A percentile compares a stretch with the other conserved stretches of the same genome.
phyloP scores from a whole-genome alignment of 2,888 invertebrate genomes.

The Parnassius smintheus region DNA sequence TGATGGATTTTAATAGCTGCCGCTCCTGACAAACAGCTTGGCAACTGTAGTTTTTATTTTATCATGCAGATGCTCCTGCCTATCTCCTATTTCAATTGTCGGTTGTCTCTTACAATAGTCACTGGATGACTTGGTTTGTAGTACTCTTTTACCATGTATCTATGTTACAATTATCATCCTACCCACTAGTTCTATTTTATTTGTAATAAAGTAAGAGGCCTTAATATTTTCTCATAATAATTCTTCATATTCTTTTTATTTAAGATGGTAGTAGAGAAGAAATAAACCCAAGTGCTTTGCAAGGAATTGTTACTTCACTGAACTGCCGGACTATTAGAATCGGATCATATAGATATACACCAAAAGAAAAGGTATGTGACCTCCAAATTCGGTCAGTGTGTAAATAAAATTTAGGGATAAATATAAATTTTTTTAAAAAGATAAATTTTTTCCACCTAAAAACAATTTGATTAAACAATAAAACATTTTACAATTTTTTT shows the following conservation, averaged over 20 bases:
- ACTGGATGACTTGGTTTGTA: not conserved
- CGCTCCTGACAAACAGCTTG: too few species aligned
- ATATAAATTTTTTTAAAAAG: too few species aligned
- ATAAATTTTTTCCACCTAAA: too few species aligned
- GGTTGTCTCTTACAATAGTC: too few species aligned
- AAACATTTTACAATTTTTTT: constrained; percentile 34
- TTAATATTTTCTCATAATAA: constrained; percentile 7
- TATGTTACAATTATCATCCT: not conserved
- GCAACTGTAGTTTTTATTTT: too few species aligned
- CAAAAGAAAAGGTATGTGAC: constrained; percentile 84
- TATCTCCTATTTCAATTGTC: too few species aligned
- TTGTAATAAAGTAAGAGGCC: too few species aligned
- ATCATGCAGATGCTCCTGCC: too few species aligned
- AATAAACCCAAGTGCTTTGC: constrained; percentile 61
- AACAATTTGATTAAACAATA: not conserved
- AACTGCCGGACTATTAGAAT: constrained; percentile 90
- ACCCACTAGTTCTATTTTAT: too few species aligned
- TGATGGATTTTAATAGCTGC: too few species aligned
- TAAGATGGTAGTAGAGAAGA: constrained; percentile 81
- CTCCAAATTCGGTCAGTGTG: not conserved
- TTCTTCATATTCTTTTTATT: constrained; percentile 33
- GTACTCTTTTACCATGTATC: not conserved
- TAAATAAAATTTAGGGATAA: too few species aligned
- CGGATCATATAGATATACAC: constrained; percentile 91
- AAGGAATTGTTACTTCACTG: constrained; percentile 79